Evolutionary conservation across 92 coral and sea anemone species (phyloP).

Genomic region (Micromussa lordhowensis): DNA sequence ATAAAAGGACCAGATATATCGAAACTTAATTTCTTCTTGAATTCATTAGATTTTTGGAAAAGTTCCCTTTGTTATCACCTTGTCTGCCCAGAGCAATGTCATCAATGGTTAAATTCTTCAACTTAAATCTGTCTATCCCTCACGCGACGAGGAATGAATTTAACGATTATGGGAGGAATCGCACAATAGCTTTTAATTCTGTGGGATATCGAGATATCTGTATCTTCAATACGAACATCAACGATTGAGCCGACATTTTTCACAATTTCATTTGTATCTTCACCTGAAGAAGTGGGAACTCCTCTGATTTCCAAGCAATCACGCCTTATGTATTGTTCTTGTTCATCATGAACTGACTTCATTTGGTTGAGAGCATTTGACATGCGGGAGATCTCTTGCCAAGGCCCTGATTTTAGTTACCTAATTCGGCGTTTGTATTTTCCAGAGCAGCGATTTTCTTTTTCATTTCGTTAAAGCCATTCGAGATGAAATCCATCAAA

Average conservation of each 20-base stretch:
- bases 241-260: neutral
- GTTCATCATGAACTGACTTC: constrained; percentile 7
- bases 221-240: constrained; percentile 30
- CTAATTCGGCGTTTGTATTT: constrained; percentile 22
- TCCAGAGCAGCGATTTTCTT: neutral
- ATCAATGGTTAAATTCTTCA: constrained; percentile 32
- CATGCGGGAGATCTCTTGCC: constrained; percentile 1
- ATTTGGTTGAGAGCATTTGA: constrained; percentile 27
- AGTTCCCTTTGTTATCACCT: constrained; percentile 33
- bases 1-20: constrained; percentile 40
- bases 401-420: constrained; percentile 9
- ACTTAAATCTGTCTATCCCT: constrained; percentile 34
- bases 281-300: neutral
- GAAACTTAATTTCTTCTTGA: constrained; percentile 19
- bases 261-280: neutral
- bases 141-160: constrained; percentile 40
- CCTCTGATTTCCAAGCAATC: constrained; percentile 23
- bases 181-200: constrained; percentile 26
- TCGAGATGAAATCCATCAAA: too few relatives aligned
- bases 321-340: constrained; percentile 34
- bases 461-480: too few relatives aligned
- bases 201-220: constrained; percentile 37
- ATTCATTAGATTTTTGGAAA: constrained; percentile 21
- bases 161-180: constrained; percentile 25
- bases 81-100: constrained; percentile 36